Evolutionary conservation across 1,140 invertebrate genomes (phyloP), one percentile per base, ranked within the genome.

Genomic region (Drosophila arizonae): DNA sequence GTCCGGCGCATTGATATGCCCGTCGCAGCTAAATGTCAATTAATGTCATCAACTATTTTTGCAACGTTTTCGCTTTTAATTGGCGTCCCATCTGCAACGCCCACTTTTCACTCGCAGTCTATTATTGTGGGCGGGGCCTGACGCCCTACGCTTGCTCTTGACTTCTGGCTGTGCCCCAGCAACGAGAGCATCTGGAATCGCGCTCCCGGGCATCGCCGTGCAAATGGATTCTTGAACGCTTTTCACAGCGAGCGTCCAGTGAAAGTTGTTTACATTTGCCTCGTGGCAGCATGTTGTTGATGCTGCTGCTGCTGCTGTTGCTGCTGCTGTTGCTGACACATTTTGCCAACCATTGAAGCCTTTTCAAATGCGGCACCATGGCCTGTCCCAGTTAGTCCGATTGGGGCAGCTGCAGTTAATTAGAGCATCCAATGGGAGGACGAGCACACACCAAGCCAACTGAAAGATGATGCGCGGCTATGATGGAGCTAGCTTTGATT

Each of bases 1-100:
- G 82, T 87, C 84, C 84, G 68, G 79, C 70, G 68, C 77, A 88
- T 88, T 87, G 84, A 87, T 88, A 87, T 87, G 84, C 84, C 56
- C 84, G 84, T 84, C 80, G 77, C 84, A 72, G 84, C 84, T 88
- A 88, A 88, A 88, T 88, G 84, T 88, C 84, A 88, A 88, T 88
- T 88, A 88, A 88, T 88, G 84, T 88, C 84, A 88, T 88, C 84
- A 84, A 84, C 85, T 84, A 76, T 72, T 77, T 77, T 87, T 79
- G 81, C 69, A 82, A 77, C 69, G 79, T 79, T 88, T 87, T 86
- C 84, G 79, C 84, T 84, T 88, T 88, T 88, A 88, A 88, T 88
- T 88, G 84, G 84, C 84, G 72, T 75, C 66, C 62, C 67, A 71
- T 55, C 71, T 39, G 9, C 30, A 36, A 45, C 46, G 77, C 77